These are phyloP conservation scores for Hirtodrosophila cameraria DNA, from an alignment of 2,888 invertebrate species.

Conservation along the genomic window DNA sequence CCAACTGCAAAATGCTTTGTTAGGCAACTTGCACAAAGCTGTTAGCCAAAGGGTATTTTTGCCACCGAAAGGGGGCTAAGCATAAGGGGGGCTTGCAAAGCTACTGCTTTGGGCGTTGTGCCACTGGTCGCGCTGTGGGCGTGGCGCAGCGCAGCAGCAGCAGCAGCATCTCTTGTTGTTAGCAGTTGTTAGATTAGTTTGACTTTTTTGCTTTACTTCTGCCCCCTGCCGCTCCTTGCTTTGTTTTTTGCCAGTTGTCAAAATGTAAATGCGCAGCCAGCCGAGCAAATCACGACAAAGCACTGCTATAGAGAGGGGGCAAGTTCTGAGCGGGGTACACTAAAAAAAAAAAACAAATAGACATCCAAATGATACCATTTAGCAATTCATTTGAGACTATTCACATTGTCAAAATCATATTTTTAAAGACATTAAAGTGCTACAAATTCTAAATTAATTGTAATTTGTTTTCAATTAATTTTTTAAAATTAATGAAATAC, in stretches of 20 bases:
- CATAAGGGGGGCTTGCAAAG: not conserved
- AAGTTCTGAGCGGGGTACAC: not conserved
- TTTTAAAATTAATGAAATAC: too few relatives aligned
- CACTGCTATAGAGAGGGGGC: not conserved
- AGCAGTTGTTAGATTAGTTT: constrained; percentile 79
- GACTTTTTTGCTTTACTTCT: constrained; percentile 62
- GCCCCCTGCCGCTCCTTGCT: constrained; percentile 1
- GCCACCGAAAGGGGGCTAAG: not conserved
- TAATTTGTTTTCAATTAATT: too few relatives aligned
- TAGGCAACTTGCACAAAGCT: constrained; percentile 58
- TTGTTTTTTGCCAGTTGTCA: constrained; percentile 56
- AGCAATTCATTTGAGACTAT: too few relatives aligned
- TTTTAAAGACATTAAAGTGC: too few relatives aligned
- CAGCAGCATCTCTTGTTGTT: constrained; percentile 59
- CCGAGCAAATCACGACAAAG: constrained; percentile 17
- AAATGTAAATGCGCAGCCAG: constrained; percentile 70
- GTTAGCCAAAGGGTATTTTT: constrained; percentile 5
- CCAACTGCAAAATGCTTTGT: constrained; percentile 75
- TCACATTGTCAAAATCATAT: too few relatives aligned
- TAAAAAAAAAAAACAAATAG: too few relatives aligned
- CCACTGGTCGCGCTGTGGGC: constrained; percentile 40
- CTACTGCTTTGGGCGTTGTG: constrained; percentile 36
- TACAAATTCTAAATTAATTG: too few relatives aligned
- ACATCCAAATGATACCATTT: too few relatives aligned
- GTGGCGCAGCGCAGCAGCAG: not conserved